Conservation (phyloP, 1,140 invertebrate species). For the Ladona fulva region DNA sequence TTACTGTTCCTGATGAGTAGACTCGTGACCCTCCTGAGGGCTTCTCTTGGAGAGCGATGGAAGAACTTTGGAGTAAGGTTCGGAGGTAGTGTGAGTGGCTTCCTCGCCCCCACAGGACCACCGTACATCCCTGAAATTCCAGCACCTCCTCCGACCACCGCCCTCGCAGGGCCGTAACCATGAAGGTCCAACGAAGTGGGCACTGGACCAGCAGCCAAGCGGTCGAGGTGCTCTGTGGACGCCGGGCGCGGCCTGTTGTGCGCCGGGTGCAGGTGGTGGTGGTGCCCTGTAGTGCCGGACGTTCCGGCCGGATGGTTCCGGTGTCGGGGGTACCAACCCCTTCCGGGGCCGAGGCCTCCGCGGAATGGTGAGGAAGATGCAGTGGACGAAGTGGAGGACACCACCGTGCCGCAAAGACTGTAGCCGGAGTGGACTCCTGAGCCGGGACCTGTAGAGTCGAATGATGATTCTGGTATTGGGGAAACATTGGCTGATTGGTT, state of each 20-base stretch:
- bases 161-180: slow-evolving; percentile 39
- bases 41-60: slow-evolving; percentile 73
- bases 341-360: slow-evolving; percentile 68
- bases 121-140: slow-evolving; percentile 24
- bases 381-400: slow-evolving; percentile 11
- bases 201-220: slow-evolving; percentile 42
- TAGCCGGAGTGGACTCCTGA: not conserved
- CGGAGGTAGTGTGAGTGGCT: slow-evolving; percentile 70
- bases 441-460: not conserved
- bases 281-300: not conserved
- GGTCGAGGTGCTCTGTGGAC: slow-evolving; percentile 73
- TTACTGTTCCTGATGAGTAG: slow-evolving; percentile 68
- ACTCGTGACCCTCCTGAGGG: slow-evolving; percentile 72
- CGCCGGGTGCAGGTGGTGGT: not conserved
- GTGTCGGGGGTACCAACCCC: slow-evolving; percentile 75
- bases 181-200: slow-evolving; percentile 41
- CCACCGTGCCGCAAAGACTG: not conserved
- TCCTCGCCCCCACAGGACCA: slow-evolving; percentile 38
- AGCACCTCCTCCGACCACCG: not conserved
- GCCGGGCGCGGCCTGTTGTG: slow-evolving; percentile 48
- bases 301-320: slow-evolving; percentile 42
- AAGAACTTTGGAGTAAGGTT: slow-evolving; percentile 77
- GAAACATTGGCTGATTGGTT: too few species aligned
- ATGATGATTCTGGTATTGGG: too few species aligned
- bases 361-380: slow-evolving; percentile 61